Conservation (phyloP, 2,888 invertebrate species). For the Sarcophaga subvicina region DNA sequence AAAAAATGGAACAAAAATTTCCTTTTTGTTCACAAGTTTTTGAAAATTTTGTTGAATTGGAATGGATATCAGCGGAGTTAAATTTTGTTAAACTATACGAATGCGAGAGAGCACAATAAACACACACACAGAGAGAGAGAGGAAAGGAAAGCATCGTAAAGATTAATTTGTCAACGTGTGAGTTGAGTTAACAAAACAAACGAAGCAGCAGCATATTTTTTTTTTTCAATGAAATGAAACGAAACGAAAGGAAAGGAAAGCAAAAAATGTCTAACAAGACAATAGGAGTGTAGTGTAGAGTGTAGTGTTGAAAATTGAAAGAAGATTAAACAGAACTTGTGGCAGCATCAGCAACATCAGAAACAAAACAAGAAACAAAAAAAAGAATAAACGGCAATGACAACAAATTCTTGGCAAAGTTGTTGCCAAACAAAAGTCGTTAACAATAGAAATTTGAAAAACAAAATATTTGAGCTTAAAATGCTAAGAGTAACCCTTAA, state of each 20-base stretch:
- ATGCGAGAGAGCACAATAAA: background rate
- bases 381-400: background rate
- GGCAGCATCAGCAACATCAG: background rate
- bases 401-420: background rate
- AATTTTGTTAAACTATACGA: no score
- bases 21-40: background rate
- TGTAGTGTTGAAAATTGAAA: background rate
- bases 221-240: background rate
- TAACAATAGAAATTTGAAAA: background rate
- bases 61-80: no score
- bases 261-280: background rate
- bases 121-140: background rate
- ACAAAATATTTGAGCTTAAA: no score
- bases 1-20: background rate
- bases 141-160: constrained; percentile 10
- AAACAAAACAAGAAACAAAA: background rate
- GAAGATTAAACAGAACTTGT: background rate
- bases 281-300: background rate
- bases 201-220: constrained; percentile 1
- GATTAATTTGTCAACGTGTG: constrained; percentile 65
- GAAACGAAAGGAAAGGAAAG: background rate
- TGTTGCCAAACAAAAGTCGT: background rate
- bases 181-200: constrained; percentile 50
- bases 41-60: no score
- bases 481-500: background rate